phyloP scores from a whole-genome alignment of 2,888 invertebrate species.

The Hedya salicella region DNA sequence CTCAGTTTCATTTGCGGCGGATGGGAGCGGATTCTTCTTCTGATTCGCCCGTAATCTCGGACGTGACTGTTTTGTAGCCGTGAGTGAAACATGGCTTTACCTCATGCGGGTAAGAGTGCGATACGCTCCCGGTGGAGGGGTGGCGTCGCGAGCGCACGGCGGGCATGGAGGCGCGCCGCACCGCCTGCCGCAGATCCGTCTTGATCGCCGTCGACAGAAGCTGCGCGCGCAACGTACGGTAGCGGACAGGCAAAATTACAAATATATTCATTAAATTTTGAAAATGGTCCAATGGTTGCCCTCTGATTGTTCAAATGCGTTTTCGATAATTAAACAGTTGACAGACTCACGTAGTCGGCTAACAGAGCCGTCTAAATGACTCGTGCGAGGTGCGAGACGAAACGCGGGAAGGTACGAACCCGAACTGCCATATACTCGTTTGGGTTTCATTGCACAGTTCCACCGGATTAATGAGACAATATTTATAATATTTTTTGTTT shows the following conservation, averaged over 20 bases:
- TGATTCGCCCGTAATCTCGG: background rate
- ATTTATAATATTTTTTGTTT: background rate
- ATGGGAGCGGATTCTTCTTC: background rate
- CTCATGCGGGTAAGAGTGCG: conserved; percentile 73
- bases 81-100: conserved; percentile 53
- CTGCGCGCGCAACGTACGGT: conserved; percentile 77
- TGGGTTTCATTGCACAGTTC: background rate
- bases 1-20: background rate
- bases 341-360: no score
- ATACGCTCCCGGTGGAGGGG: conserved; percentile 75
- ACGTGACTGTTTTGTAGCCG: background rate
- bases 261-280: conserved; percentile 23
- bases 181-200: conserved; percentile 87
- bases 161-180: conserved; percentile 80
- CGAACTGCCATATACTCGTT: background rate
- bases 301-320: conserved; percentile 6
- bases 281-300: conserved; percentile 18
- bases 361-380: no score
- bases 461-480: background rate
- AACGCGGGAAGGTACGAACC: background rate
- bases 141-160: conserved; percentile 69
- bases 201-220: conserved; percentile 91
- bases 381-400: background rate
- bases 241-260: conserved; percentile 47
- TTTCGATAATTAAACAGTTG: background rate